phyloP scores from a whole-genome alignment of 2,888 invertebrate genomes.

The Leptinotarsa tumamoca region DNA sequence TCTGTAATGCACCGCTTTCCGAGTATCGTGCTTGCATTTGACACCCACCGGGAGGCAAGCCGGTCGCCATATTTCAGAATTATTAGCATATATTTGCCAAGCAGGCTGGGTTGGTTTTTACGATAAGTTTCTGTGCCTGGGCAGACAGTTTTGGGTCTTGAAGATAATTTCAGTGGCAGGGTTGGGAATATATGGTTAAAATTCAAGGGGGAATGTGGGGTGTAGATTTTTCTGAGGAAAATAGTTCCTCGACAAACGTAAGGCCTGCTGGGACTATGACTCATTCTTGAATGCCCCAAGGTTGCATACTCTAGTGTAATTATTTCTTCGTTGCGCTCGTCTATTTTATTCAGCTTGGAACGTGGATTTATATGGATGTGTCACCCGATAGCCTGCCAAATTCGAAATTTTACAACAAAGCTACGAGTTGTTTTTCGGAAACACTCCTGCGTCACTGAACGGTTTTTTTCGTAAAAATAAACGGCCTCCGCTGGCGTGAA shows the following conservation, averaged over 20 bases:
- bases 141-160: neutral
- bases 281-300: conserved; percentile 38
- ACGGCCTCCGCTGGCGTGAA: neutral
- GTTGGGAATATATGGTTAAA: neutral
- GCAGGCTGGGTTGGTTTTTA: conserved; percentile 15
- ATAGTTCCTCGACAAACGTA: neutral
- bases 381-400: conserved; percentile 53
- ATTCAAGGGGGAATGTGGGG: neutral
- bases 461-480: neutral
- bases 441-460: neutral
- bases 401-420: conserved; percentile 4
- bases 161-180: neutral
- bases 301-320: conserved; percentile 24
- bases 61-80: conserved; percentile 59
- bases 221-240: neutral
- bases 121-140: neutral
- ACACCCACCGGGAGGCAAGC: conserved; percentile 49
- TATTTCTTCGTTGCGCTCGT: conserved; percentile 2
- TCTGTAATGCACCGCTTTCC: conserved; percentile 8
- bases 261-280: conserved; percentile 31
- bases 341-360: conserved; percentile 28
- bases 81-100: conserved; percentile 47
- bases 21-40: conserved; percentile 22
- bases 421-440: conserved; percentile 5
- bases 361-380: conserved; percentile 57